Conservation (phyloP, 2,797 vertebrate species). For the Bothrops alternatus region DNA sequence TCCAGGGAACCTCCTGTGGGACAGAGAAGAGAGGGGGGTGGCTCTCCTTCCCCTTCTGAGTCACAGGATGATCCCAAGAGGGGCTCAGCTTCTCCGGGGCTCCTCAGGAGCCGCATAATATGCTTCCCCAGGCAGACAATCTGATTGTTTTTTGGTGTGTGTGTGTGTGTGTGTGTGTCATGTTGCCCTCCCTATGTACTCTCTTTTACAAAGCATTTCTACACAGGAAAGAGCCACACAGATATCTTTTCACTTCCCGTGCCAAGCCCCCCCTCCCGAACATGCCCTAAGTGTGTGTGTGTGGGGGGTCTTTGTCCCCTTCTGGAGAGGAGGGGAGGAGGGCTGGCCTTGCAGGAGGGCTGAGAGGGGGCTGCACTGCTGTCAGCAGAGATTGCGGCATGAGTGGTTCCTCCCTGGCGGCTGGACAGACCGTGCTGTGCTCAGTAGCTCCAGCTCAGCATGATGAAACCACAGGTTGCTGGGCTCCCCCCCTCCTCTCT, state of each 20-base stretch:
- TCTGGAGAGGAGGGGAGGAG: neutral
- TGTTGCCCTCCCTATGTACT: neutral
- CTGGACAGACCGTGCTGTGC: neutral
- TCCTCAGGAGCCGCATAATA: neutral
- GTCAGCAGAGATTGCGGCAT: neutral
- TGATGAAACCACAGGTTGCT: neutral
- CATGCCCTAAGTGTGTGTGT: neutral
- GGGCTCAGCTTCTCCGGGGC: neutral
- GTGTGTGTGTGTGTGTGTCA: too few relatives aligned
- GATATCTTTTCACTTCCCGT: neutral
- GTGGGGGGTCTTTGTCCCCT: neutral
- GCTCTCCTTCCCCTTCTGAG: too few relatives aligned
- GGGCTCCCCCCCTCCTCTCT: neutral
- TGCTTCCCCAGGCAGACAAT: neutral
- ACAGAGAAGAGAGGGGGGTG: accelerated
- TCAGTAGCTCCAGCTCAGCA: neutral
- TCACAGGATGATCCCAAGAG: neutral
- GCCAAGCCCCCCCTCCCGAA: neutral
- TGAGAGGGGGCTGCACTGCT: neutral
- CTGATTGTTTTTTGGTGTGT: too few relatives aligned
- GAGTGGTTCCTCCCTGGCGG: neutral
- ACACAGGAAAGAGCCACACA: neutral
- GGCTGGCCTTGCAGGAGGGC: accelerated
- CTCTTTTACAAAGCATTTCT: neutral
- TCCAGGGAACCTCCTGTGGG: neutral